Percentiles rank a stretch among this genome's conserved stretches.
These are phyloP conservation scores for Tauraco hartlaubi DNA, from an alignment of 2,797 vertebrate genomes.

Conservation along the genomic window DNA sequence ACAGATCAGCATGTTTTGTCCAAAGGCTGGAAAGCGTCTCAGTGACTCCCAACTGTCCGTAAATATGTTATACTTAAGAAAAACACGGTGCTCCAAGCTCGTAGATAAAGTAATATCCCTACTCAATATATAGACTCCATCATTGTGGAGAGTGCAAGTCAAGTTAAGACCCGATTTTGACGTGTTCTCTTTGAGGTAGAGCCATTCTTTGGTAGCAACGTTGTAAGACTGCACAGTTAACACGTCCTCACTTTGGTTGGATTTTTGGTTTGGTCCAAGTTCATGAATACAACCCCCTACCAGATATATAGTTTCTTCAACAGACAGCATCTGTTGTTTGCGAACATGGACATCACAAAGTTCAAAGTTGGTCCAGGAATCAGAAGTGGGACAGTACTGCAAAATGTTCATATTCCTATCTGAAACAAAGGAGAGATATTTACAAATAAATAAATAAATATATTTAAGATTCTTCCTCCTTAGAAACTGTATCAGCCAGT, in stretches of 20 bases:
- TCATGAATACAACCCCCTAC: conserved; percentile 95
- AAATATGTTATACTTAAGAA: conserved; percentile 96
- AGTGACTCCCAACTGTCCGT: conserved; percentile 91
- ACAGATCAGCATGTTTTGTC: conserved; percentile 93
- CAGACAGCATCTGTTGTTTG: conserved; percentile 98
- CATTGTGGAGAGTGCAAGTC: conserved; percentile 94
- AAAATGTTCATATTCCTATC: conserved; percentile 93
- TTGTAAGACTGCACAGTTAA: conserved; percentile 94
- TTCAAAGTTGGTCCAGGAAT: conserved; percentile 89
- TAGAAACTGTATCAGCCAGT: not conserved
- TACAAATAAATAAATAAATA: not conserved
- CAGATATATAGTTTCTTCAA: conserved; percentile 95
- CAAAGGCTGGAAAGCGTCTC: conserved; percentile 89
- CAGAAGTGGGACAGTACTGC: conserved; percentile 89
- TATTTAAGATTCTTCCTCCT: not conserved
- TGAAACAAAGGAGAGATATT: conserved; percentile 67
- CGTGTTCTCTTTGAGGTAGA: conserved; percentile 91
- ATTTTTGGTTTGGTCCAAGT: conserved; percentile 78
- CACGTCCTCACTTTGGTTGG: conserved; percentile 88
- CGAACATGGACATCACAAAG: conserved; percentile 89
- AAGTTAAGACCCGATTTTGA: conserved; percentile 96
- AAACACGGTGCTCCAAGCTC: conserved; percentile 90
- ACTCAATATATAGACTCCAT: conserved; percentile 96
- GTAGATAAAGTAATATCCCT: conserved; percentile 90
- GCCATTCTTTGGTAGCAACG: conserved; percentile 87